Percentiles rank a stretch among this genome's conserved stretches.
Evolutionary conservation across 2,113 vertebrate genomes (phyloP).

Genomic region (Paradisaea rubra): DNA sequence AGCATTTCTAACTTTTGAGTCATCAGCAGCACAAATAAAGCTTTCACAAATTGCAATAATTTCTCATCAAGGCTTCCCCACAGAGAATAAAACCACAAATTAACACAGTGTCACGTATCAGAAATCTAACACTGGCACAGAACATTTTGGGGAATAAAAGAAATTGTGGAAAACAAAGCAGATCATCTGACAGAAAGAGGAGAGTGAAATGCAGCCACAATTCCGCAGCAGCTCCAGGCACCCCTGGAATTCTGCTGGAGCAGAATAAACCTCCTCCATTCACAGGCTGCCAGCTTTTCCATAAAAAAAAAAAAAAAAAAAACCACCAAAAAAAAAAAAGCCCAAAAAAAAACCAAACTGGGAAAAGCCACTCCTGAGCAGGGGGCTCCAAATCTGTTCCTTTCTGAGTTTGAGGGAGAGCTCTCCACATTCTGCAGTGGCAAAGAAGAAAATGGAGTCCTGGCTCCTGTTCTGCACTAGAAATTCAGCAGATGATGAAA

Average conservation of each 20-base stretch:
- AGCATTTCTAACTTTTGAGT: slow-evolving; percentile 52
- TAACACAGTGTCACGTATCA: background rate
- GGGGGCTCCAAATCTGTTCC: background rate
- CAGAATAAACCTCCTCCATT: background rate
- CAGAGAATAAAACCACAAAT: background rate
- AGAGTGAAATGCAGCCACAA: accelerated
- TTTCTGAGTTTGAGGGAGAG: background rate
- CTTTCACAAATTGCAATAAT: slow-evolving; percentile 37
- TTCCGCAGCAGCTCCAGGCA: background rate
- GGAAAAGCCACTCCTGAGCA: no score
- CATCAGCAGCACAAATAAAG: slow-evolving; percentile 52
- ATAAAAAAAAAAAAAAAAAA: accelerated
- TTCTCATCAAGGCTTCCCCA: slow-evolving; percentile 51
- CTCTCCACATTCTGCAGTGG: accelerated
- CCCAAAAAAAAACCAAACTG: no score
- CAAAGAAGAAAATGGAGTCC: accelerated
- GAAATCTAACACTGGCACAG: background rate
- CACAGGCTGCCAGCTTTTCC: background rate
- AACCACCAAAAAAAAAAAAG: no score
- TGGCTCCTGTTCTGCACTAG: accelerated
- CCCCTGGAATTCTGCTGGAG: background rate
- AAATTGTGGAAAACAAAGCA: background rate
- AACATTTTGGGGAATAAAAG: background rate
- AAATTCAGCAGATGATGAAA: accelerated
- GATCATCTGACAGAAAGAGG: background rate